These are phyloP conservation scores for Ceratotherium simum DNA, from an alignment of 2,113 vertebrate genomes.

Conservation along the genomic window DNA sequence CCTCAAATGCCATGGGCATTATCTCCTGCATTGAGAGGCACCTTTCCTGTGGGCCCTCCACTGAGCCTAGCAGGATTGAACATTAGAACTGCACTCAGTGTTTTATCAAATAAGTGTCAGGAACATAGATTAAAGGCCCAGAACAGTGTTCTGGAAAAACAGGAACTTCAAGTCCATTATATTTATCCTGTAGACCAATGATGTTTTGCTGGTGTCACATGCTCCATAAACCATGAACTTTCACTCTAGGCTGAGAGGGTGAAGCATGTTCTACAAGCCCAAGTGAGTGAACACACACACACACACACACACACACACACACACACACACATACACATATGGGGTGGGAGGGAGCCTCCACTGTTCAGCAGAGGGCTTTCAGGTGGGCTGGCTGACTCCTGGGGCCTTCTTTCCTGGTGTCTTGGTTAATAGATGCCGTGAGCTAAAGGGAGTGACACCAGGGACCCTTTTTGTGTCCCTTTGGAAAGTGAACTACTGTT, in stretches of 20 bases:
- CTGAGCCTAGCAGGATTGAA: too few species aligned
- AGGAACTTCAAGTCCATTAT: background rate
- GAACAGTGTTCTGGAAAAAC: background rate
- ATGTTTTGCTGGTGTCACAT: background rate
- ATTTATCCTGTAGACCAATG: background rate
- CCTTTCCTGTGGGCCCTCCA: background rate
- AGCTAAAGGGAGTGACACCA: rapidly evolving
- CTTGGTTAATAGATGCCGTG: rapidly evolving
- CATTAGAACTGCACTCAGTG: too few species aligned
- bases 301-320: too few species aligned
- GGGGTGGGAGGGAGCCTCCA: too few species aligned
- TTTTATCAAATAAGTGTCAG: too few species aligned
- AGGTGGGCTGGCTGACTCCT: background rate
- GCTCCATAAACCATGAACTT: background rate
- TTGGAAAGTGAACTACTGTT: too few species aligned
- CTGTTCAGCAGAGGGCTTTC: background rate
- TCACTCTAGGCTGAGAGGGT: background rate
- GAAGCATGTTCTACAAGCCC: background rate
- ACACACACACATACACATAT: too few species aligned
- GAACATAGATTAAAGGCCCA: background rate
- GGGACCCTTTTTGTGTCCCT: too few species aligned
- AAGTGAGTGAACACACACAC: too few species aligned
- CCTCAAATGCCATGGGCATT: background rate
- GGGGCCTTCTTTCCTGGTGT: background rate
- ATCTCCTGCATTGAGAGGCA: background rate